Conservation (phyloP, 2,797 vertebrate species). For the Zalophus californianus region DNA sequence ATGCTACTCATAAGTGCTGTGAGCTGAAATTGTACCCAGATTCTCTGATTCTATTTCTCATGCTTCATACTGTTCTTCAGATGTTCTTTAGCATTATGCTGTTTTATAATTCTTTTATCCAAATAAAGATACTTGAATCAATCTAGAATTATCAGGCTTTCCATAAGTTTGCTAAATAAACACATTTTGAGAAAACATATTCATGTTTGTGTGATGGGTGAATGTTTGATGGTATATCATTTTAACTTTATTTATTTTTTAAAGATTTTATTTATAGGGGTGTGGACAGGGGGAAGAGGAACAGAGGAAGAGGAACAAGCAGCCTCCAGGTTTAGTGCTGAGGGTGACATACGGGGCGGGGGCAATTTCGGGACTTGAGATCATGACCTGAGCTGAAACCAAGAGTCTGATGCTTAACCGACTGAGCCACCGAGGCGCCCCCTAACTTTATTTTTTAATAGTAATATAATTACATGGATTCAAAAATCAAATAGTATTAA, state of each 20-base stretch:
- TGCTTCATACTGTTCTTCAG: neutral
- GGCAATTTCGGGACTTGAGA: neutral
- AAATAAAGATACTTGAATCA: neutral
- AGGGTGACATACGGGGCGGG: neutral
- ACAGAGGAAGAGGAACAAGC: neutral
- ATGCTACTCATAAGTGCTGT: neutral
- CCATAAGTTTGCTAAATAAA: slow-evolving; percentile 7
- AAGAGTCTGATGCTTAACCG: neutral
- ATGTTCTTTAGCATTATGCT: neutral
- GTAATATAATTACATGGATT: neutral
- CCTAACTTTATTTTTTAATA: slow-evolving; percentile 8
- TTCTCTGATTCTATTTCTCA: neutral
- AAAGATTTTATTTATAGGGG: neutral
- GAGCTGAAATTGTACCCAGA: neutral
- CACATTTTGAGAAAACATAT: neutral
- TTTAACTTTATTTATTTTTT: neutral
- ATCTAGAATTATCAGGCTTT: neutral
- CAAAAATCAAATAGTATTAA: slow-evolving; percentile 29
- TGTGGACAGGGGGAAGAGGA: neutral
- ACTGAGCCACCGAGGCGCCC: neutral
- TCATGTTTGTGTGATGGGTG: neutral
- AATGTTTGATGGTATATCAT: neutral
- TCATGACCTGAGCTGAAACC: neutral
- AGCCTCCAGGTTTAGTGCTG: neutral
- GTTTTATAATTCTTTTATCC: neutral